These are phyloP conservation scores for Alectoris magna DNA, from an alignment of 2,797 vertebrate genomes.

Conservation along the genomic window DNA sequence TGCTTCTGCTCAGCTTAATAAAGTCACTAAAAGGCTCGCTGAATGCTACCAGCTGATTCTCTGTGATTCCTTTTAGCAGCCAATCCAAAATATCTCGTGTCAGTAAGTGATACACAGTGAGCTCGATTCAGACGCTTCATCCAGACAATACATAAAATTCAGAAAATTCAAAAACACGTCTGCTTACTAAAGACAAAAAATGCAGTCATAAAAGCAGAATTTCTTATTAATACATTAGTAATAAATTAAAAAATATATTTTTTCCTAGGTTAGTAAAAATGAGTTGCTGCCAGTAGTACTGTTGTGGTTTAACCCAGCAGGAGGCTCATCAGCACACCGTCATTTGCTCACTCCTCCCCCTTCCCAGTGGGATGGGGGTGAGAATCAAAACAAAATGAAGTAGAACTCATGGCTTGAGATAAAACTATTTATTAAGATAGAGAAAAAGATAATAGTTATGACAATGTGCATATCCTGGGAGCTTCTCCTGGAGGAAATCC, in stretches of 20 bases:
- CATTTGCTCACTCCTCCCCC: too few relatives aligned
- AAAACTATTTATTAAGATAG: too few relatives aligned
- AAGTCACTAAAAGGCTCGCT: neutral
- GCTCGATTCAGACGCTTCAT: constrained; percentile 17
- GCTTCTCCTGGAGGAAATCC: too few relatives aligned
- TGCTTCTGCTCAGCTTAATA: neutral
- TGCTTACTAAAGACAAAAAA: neutral
- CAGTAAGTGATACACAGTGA: neutral
- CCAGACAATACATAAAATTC: constrained; percentile 21
- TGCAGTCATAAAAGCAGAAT: neutral
- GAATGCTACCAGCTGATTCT: neutral
- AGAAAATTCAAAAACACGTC: constrained; percentile 4
- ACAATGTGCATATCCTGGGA: too few relatives aligned
- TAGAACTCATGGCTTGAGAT: too few relatives aligned
- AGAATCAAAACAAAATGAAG: too few relatives aligned
- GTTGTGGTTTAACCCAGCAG: too few relatives aligned
- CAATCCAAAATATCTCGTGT: neutral
- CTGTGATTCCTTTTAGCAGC: neutral
- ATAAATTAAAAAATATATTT: neutral
- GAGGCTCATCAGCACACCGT: too few relatives aligned
- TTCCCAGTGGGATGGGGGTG: too few relatives aligned
- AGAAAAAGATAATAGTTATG: too few relatives aligned
- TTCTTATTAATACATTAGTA: neutral
- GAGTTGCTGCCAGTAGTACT: neutral
- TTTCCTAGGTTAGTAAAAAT: neutral